Evolutionary conservation across 2,113 vertebrate genomes (phyloP), one percentile per base, ranked within the genome.

Genomic region (Alouatta palliata): DNA sequence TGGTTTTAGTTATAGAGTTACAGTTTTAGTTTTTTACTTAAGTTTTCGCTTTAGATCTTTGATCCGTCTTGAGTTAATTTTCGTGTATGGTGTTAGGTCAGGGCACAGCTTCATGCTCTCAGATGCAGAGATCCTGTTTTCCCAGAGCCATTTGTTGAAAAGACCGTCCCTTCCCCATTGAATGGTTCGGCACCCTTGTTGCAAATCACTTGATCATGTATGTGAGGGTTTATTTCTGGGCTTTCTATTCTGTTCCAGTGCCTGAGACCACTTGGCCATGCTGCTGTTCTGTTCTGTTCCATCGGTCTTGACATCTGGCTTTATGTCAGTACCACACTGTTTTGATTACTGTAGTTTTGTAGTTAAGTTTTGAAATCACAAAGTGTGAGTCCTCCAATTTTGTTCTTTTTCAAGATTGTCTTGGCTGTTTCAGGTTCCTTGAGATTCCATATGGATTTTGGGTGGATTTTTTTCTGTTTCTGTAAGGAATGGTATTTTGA

Each of bases 311-410:
- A 4, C 52, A 64, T 45, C 54, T 91, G 76, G 76, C 64, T 7
- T 3, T 16, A 25, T 40, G 85, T 76, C 66, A 40, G 61, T 19
- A 35, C 58, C 32, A 37, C 19, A 11, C 73, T 61, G 20, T 68
- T 87, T 80, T 52, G 61, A 64, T 30, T 64, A 64, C 27, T 54
- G n/a, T 80, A 79, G 61, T 45, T 95, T 89, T 89, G 20, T 37
- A 76, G 75, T 64, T 91, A 58, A 58, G 87, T 88, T 96, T 90
- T 43, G 61, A 83, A 92, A 83, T 79, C 52, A 76, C 70, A n/a
- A 88, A 52, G n/a, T 25, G 13, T 92, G 77, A 94, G 43, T 71
- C 61, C 23, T 83, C 70, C 32, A 79, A 32, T 49, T 84, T 96
- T 61, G 32, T 68, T 35, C 1, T 96, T 64, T 64, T 64, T 86